Evolutionary conservation across 2,888 invertebrate species (phyloP).

Genomic region (Prosopocoilus inquinatus): DNA sequence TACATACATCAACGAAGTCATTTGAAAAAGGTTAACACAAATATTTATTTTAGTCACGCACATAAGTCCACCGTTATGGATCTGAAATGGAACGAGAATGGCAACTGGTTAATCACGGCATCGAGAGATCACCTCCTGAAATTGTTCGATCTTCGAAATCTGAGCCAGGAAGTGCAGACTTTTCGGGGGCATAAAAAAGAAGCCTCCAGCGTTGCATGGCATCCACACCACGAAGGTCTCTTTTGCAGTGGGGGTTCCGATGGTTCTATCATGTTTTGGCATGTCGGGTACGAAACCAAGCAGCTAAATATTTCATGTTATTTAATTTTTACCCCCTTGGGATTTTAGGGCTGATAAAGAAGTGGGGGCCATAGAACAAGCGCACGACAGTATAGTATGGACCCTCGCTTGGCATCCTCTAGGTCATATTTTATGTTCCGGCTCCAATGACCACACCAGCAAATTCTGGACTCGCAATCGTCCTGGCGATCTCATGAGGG

Average conservation of each 20-base stretch:
- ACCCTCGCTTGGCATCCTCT: conserved; percentile 99
- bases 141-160: conserved; percentile 94
- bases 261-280: conserved; percentile 98
- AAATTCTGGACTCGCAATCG: conserved; percentile 99
- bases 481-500: conserved; percentile 97
- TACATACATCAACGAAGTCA: conserved; percentile 26
- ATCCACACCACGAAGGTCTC: conserved; percentile 94
- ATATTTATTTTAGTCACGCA: conserved; percentile 72
- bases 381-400: conserved; percentile 99
- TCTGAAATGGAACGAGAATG: conserved; percentile 98
- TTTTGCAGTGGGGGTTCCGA: conserved; percentile 99
- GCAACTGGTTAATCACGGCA: conserved; percentile 98
- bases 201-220: conserved; percentile 96
- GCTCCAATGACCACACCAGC: conserved; percentile 98
- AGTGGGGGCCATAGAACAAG: conserved; percentile 96
- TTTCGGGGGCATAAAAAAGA: conserved; percentile 99
- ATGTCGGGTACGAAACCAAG: conserved; percentile 74
- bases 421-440: conserved; percentile 97
- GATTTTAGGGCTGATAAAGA: conserved; percentile 85
- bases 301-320: neutral
- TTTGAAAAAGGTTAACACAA: neutral
- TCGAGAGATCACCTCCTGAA: conserved; percentile 96
- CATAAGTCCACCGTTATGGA: conserved; percentile 99
- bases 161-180: conserved; percentile 92
- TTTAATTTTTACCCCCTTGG: conserved; percentile 6